Base-by-base conservation (phyloP, 2,888 invertebrate species). In the Lepidochrysops patricia region DNA sequence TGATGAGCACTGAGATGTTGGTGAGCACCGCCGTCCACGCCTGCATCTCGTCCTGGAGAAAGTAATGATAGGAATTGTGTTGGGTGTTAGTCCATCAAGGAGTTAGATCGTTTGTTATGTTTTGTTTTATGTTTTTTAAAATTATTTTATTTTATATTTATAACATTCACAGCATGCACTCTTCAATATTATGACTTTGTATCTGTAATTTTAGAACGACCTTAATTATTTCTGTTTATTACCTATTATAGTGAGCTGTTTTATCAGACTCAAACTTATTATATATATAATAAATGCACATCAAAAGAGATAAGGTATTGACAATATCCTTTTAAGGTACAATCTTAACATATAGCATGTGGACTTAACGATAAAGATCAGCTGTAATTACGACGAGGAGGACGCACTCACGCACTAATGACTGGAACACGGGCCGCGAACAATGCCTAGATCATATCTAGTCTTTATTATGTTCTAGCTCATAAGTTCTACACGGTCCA, bases 1-100 rank as follows among this genome's bases (percentile, higher is more conserved):
- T 87, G 64, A 92, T 82, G 56, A 93, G 85, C 4, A 94, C 79
- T 0, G 91, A 92, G 61, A 92, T 89, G 79, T 93, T 93, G 9
- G 92, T 90, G 27, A 93, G 77, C 52, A 93, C 86, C 0, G 92
- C 91, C 1, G 91, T 88, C 91, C 92, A 92, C 0, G 88, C 89
- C 65, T 81, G 79, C 84, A 83, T 84, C 68, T 89, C 91, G 75
- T 90, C 91, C 76, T 84, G 85, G 54, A 6, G 6, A 19, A 1
- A 23, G 1, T 12, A 12, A 29, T 29, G 7, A 12, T 23, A 15
- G n/a, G n/a, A n/a, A n/a, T n/a, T n/a, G 50, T 26, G 5, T 37
- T 37, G 2, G 2, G 34, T 34, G 32, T 7, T 2, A 34, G n/a
- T 34, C n/a, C n/a, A n/a, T n/a, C n/a, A n/a, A n/a, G n/a, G n/a